Evolutionary conservation across 2,888 invertebrate species (phyloP), one percentile per base, ranked within the genome.

Genomic region (Hydriomena furcata): DNA sequence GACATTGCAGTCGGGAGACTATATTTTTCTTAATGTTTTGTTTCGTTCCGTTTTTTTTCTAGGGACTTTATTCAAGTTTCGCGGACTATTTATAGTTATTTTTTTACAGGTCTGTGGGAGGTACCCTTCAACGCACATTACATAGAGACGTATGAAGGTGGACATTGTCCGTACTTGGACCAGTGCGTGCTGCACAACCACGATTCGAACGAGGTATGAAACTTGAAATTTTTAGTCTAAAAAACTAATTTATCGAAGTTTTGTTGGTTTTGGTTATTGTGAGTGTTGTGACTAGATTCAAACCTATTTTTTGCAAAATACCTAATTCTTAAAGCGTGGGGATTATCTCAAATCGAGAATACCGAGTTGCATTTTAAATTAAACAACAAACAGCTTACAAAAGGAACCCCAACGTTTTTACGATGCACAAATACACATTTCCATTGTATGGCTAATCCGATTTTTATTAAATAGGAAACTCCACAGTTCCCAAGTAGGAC

Each of bases 121-220:
- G 93, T 98, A 24, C 97, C 97, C 1, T 86, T 98, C 71, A 98
- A 97, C 76, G 94, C 97, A 31, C 97, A 97, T 81, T 97, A 95
- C 76, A 94, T 97, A 2, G 96, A 96, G 73, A 94, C 94, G 23
- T 97, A 93, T 64, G 97, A 97, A 85, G 97, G 97, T 28, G 97
- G 97, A 7, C 97, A 97, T 71, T 98, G 97, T 66, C 97, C 97
- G 0, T 97, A 97, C 71, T 86, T 97, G 75, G 97, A 97, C 80
- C 97, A 97, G 82, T 97, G 97, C 77, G 97, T 97, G 0, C 92
- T 98, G 34, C 97, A 97, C 75, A 97, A 96, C 79, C 95, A 97
- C 73, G 96, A 97, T 71, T 89, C 93, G 2, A 91, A 94, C 51
- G 93, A 93, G 68, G 91, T 90, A 66, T 76, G 78, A 12, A 5